Percentiles rank a stretch among this genome's conserved stretches.
phyloP scores from a whole-genome alignment of 2,888 invertebrate species.

The Aleiodes leptofemur region DNA sequence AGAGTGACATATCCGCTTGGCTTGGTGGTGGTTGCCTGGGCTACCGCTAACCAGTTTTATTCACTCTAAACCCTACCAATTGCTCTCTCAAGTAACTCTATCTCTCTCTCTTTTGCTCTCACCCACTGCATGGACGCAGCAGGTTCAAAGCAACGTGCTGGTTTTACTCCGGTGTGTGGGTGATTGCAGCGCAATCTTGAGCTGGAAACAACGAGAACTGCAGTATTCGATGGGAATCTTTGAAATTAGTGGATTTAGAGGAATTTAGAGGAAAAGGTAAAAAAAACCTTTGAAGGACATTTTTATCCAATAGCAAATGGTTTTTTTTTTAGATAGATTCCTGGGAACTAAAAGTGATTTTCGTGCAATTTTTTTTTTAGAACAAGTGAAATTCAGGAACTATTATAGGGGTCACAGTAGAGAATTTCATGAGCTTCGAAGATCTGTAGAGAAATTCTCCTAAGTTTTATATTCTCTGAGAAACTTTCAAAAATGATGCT shows the following conservation, averaged over 20 bases:
- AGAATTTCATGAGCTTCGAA: too few species aligned
- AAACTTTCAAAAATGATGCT: too few species aligned
- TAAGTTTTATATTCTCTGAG: too few species aligned
- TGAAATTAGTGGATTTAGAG: too few species aligned
- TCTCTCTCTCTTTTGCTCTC: constrained; percentile 3
- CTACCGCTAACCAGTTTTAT: constrained; percentile 20
- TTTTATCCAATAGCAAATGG: too few species aligned
- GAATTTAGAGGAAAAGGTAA: not conserved
- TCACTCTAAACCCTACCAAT: not conserved
- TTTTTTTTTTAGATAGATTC: too few species aligned
- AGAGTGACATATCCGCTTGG: constrained; percentile 56
- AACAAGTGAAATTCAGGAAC: too few species aligned
- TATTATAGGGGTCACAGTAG: too few species aligned
- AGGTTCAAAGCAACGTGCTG: not conserved
- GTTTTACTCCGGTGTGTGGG: not conserved
- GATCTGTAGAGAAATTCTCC: too few species aligned
- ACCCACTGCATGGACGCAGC: not conserved
- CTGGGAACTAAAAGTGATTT: too few species aligned
- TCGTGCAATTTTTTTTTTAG: too few species aligned
- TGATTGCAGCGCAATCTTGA: not conserved
- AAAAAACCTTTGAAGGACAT: not conserved
- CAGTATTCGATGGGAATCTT: too few species aligned
- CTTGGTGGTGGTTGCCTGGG: constrained; percentile 31
- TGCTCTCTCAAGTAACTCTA: not conserved
- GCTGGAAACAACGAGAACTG: constrained; percentile 10